Base-by-base conservation (phyloP, 2,113 vertebrate genomes). In the Rhizomys pruinosus region DNA sequence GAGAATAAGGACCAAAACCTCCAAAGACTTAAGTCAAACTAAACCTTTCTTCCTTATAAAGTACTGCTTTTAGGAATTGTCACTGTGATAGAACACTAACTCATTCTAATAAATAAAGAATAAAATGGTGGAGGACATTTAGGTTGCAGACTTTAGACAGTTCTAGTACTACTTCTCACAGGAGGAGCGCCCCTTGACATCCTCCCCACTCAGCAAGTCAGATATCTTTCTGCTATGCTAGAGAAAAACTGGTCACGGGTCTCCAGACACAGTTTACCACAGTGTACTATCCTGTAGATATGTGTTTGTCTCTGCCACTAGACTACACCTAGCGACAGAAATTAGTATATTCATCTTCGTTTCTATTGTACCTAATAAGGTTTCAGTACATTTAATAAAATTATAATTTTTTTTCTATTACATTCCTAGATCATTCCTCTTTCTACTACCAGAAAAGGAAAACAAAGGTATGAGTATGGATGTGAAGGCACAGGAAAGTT, bases 71-170 rank as follows among this genome's bases (percentile, higher is more conserved):
- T 22, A 44, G 42, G 64, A 66, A n/a, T 52, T 68, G 69, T 72
- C 19, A n/a, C 69, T 34, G 61, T 29, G 2, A 34, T 8, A 9
- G 39, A 52, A 34, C 20, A 29, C 39, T n/a, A 68, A 47, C 32
- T 12, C 39, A 23, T 7, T 22, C 74, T 23, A 73, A 52, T 34
- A 77, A 93, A 84, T 63, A 86, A 78, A 5, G 32, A 19, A 29
- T 5, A 63, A 9, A 42, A 27, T 11, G 64, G 23, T 0, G 2
- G 4, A 52, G 1, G 0, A 76, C 19, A 32, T n/a, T n/a, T 59
- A 17, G 37, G 64, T 20, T 7, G 19, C 66, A 57, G 68, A 47
- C 0, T 17, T 16, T 47, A 37, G 13, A 81, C 44, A 59, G 37
- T n/a, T 34, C 63, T 52, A 8, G 5, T 57, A 25, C 42, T 20